Conservation (phyloP, 2,797 vertebrate species). For the Okamejei kenojei region DNA sequence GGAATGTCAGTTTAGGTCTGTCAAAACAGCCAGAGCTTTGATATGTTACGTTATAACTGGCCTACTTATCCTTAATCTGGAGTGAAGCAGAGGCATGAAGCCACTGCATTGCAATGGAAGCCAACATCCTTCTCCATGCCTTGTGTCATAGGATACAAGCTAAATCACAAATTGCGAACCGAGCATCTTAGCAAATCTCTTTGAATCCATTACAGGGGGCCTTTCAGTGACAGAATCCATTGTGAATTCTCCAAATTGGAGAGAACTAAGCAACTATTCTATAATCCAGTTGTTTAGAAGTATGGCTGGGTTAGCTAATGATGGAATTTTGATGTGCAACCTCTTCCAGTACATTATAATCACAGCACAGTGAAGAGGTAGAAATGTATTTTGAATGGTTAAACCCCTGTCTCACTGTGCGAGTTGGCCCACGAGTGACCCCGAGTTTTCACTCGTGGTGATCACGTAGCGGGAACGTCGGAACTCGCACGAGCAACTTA, state of each 20-base stretch:
- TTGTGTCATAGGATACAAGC: background rate
- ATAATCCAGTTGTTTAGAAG: background rate
- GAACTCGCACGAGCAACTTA: too few species aligned
- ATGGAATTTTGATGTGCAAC: background rate
- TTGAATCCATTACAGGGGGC: background rate
- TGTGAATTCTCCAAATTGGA: background rate
- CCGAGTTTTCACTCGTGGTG: too few species aligned
- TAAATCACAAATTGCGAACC: background rate
- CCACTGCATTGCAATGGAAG: background rate
- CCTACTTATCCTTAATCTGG: constrained; percentile 16
- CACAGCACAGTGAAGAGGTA: background rate
- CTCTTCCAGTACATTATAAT: background rate
- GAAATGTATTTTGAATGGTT: background rate
- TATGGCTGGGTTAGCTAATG: background rate
- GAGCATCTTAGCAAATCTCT: constrained; percentile 5
- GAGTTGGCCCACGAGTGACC: too few species aligned
- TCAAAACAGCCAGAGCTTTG: background rate
- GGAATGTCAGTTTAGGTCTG: background rate
- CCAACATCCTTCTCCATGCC: background rate
- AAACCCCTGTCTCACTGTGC: too few species aligned
- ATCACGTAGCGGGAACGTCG: too few species aligned
- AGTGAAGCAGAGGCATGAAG: background rate
- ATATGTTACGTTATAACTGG: background rate
- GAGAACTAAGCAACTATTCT: background rate
- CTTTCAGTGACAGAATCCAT: constrained; percentile 20